Percentiles rank a stretch among this genome's conserved stretches.
Conservation (phyloP, 2,113 vertebrate species). For the Fukomys damarensis region DNA sequence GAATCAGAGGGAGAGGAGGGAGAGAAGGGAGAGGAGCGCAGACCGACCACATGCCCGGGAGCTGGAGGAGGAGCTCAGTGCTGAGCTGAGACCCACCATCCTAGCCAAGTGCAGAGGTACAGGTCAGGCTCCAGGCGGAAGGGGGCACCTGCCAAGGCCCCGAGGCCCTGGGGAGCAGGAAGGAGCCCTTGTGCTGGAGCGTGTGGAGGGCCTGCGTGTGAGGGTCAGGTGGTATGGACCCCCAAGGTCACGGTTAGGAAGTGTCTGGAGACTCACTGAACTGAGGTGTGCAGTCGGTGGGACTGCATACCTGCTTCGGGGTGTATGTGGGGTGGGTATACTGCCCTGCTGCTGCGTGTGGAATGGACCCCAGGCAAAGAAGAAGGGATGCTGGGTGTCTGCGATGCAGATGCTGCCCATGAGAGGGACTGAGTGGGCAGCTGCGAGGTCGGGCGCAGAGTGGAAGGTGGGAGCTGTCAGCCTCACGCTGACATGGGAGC, state of each 20-base stretch:
- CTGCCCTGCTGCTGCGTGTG: no score
- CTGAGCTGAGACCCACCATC: neutral
- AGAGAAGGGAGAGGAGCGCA: no score
- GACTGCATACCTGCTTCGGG: neutral
- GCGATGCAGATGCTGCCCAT: no score
- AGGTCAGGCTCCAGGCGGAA: neutral
- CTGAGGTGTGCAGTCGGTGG: fast-evolving
- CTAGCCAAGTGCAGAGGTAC: neutral
- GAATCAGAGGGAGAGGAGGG: no score
- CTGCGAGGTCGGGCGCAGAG: no score
- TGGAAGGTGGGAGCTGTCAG: fast-evolving
- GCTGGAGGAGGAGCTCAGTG: neutral
- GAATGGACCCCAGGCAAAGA: neutral
- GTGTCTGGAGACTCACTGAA: neutral
- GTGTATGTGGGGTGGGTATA: no score
- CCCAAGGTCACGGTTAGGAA: neutral
- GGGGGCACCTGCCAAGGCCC: neutral
- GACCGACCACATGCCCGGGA: neutral
- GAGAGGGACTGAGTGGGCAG: fast-evolving
- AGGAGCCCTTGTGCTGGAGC: neutral
- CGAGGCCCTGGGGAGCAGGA: neutral
- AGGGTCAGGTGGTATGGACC: neutral
- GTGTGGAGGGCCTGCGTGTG: fast-evolving
- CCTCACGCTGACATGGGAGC: neutral
- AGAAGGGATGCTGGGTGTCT: no score